Conservation (phyloP, 2,888 invertebrate species). For the Cheilosia urbana region DNA sequence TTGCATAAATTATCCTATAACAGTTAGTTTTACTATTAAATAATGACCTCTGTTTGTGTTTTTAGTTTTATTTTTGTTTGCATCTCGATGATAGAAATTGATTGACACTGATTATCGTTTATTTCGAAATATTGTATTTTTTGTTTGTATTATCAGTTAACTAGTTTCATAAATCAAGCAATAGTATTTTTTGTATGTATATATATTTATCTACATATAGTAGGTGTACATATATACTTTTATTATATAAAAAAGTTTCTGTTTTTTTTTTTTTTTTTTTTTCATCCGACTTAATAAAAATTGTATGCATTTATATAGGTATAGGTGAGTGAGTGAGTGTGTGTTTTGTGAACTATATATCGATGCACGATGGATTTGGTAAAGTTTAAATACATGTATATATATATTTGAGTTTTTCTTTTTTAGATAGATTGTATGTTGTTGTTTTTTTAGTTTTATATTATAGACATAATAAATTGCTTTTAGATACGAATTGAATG, state of each 20-base stretch:
- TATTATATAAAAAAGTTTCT: slow-evolving; percentile 58
- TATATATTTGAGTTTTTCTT: slow-evolving; percentile 16
- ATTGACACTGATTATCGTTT: slow-evolving; percentile 75
- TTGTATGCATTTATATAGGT: slow-evolving; percentile 61
- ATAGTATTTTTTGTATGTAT: slow-evolving; percentile 48
- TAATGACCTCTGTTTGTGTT: slow-evolving; percentile 41
- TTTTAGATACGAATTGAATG: slow-evolving; percentile 76
- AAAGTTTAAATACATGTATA: slow-evolving; percentile 44
- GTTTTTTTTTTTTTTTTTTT: slow-evolving; percentile 17
- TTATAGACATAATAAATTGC: slow-evolving; percentile 74
- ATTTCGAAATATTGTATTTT: slow-evolving; percentile 69
- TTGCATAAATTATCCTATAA: slow-evolving; percentile 52
- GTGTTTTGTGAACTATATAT: slow-evolving; percentile 52
- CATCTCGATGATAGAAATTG: slow-evolving; percentile 75
- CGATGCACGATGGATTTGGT: slow-evolving; percentile 49
- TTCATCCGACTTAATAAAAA: slow-evolving; percentile 59
- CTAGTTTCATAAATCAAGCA: slow-evolving; percentile 64
- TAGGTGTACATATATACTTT: slow-evolving; percentile 60
- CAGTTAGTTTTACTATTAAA: slow-evolving; percentile 35
- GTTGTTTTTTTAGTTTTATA: slow-evolving; percentile 78
- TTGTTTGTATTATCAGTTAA: slow-evolving; percentile 59
- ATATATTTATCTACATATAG: slow-evolving; percentile 38
- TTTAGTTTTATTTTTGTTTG: slow-evolving; percentile 29
- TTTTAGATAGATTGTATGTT: slow-evolving; percentile 54
- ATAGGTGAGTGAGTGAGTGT: slow-evolving; percentile 59